These are phyloP conservation scores for Drosophila antonietae DNA, from an alignment of 2,888 invertebrate species.

Conservation along the genomic window DNA sequence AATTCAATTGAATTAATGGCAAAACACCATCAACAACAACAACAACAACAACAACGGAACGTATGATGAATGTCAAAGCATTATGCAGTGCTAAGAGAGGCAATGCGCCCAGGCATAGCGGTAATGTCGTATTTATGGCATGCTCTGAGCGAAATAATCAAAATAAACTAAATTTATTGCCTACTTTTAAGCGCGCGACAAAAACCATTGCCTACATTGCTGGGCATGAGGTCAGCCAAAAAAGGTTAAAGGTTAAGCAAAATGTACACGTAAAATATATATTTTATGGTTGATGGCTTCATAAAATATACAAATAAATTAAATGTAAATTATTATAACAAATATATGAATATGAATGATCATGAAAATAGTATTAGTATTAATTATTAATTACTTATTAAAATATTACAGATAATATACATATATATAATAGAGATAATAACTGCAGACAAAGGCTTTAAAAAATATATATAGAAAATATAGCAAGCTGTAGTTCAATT, in stretches of 20 bases:
- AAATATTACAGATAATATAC: too few relatives aligned
- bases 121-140: slow-evolving; percentile 33
- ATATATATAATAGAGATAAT: too few relatives aligned
- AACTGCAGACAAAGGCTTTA: too few relatives aligned
- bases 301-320: not conserved
- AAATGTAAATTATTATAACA: not conserved
- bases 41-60: slow-evolving; percentile 12
- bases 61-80: slow-evolving; percentile 52
- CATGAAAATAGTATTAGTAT: too few relatives aligned
- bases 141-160: slow-evolving; percentile 11
- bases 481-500: too few relatives aligned
- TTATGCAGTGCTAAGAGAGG: slow-evolving; percentile 20
- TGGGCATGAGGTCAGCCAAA: too few relatives aligned
- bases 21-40: not conserved
- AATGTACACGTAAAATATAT: not conserved
- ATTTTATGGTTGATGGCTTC: not conserved
- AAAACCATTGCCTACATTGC: not conserved
- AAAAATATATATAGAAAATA: too few relatives aligned
- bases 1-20: slow-evolving; percentile 61
- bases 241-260: not conserved
- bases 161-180: slow-evolving; percentile 32
- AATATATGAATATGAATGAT: not conserved
- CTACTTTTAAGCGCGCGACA: slow-evolving; percentile 3
- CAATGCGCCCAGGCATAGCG: not conserved
- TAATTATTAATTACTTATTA: too few relatives aligned